Percentiles rank a stretch among this genome's conserved stretches.
Evolutionary conservation across 2,113 vertebrate species (phyloP).

Genomic region (Struthio camelus): DNA sequence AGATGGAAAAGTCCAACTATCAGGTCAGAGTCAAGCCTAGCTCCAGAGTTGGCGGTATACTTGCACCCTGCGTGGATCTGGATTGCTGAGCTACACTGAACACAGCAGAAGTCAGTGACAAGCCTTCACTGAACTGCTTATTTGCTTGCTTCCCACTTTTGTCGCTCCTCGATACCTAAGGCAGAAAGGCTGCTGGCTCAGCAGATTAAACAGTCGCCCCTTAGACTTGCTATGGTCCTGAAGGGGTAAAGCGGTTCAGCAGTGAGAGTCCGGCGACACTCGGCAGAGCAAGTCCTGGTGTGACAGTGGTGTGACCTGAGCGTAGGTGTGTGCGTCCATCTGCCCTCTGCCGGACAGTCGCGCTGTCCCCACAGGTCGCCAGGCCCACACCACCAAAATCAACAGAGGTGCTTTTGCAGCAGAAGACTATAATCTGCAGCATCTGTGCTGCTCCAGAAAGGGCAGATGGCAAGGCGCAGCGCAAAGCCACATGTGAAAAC

Average conservation of each 20-base stretch:
- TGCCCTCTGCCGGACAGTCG: background rate
- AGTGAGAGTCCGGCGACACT: background rate
- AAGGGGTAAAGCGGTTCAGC: background rate
- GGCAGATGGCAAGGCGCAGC: background rate
- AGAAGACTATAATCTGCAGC: background rate
- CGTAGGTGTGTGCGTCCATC: fast-evolving
- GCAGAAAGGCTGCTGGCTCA: background rate
- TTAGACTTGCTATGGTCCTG: background rate
- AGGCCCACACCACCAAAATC: background rate
- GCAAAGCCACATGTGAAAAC: background rate
- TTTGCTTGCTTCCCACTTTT: background rate
- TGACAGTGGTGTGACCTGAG: background rate
- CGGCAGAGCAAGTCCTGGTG: background rate
- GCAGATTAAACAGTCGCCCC: background rate
- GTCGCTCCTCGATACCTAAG: background rate
- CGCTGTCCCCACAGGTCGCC: background rate
- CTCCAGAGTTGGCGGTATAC: background rate
- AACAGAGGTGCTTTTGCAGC: background rate
- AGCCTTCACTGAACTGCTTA: fast-evolving
- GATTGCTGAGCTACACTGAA: background rate
- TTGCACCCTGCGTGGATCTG: background rate
- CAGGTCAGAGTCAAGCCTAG: background rate
- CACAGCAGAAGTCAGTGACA: background rate
- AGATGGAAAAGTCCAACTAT: background rate
- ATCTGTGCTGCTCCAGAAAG: background rate